Evolutionary conservation across 2,113 vertebrate species (phyloP), one percentile per base, ranked within the genome.

Genomic region (Colistium nudipinnis): DNA sequence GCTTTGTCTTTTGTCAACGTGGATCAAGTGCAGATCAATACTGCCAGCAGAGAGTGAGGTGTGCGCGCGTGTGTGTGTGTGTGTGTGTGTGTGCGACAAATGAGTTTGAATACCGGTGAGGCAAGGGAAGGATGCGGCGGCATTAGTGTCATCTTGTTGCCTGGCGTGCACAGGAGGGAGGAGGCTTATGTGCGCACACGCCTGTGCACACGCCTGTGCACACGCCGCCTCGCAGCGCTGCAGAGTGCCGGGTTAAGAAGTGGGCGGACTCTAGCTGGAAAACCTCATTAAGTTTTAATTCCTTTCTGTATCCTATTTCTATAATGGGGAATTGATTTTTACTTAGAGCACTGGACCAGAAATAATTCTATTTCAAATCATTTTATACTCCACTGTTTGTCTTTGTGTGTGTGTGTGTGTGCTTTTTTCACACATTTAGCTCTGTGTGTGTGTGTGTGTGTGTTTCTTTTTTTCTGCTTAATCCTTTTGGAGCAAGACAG

Each of bases 221-320:
- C 62, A 55, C 64, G n/a, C 71, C 30, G 70, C 72, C 66, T 70
- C 24, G 12, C 49, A 66, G 53, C 30, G 2, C 78, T 72, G 53
- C 63, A 73, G 56, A 67, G 56, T 64, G 45, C 53, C 65, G 73
- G 61, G 72, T 82, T 74, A 64, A 85, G 74, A 70, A 78, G 75
- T 78, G 82, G 81, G 84, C 69, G 84, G 79, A 88, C 79, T 80
- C 73, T 83, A 62, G 78, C 90, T 79, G 87, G 88, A 93, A 93
- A 90, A 86, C 80, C 83, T 92, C 89, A 92, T 92, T 92, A 92
- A 90, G 82, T 91, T 93, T 93, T 91, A 92, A 92, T 92, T 92
- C 82, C 85, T 91, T 83, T 90, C 82, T 85, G 78, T 90, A 90
- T 91, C 90, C 90, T 89, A 89, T 93, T 91, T 92, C 89, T 90